A percentile compares a stretch with the other conserved stretches of the same genome.
phyloP scores from a whole-genome alignment of 1,140 invertebrate species.

The Drosophila subpulchrella region DNA sequence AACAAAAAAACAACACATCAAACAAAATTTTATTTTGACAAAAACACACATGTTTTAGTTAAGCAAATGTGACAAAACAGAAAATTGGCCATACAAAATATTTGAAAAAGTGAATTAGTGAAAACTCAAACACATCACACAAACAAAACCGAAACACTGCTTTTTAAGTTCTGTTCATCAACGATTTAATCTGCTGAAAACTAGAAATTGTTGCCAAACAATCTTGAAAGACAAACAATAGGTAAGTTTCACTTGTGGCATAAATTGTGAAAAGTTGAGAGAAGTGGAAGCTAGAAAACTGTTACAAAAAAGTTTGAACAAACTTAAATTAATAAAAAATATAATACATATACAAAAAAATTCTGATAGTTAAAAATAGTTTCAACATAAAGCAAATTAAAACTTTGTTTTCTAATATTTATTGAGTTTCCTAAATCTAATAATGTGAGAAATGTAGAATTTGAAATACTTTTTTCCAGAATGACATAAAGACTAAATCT shows the following conservation, averaged over 20 bases:
- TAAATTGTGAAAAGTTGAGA: constrained; percentile 9
- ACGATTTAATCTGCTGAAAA: constrained; percentile 5
- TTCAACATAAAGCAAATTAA: background rate
- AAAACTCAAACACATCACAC: constrained; percentile 26
- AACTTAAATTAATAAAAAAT: background rate
- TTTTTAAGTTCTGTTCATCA: constrained; percentile 32
- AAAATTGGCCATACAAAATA: constrained; percentile 47
- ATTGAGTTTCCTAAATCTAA: background rate
- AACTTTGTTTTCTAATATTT: background rate
- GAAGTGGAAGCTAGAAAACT: background rate
- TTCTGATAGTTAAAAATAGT: background rate
- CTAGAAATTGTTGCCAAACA: constrained; percentile 39
- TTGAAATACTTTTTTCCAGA: constrained; percentile 25
- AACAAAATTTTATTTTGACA: constrained; percentile 46
- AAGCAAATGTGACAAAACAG: constrained; percentile 52
- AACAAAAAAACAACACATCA: constrained; percentile 24
- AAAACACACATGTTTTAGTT: constrained; percentile 45
- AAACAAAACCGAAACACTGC: constrained; percentile 28
- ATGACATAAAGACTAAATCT: constrained; percentile 12
- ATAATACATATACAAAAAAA: background rate
- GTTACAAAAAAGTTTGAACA: background rate
- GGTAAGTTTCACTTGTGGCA: constrained; percentile 34
- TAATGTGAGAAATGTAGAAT: constrained; percentile 1
- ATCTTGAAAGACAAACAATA: constrained; percentile 30
- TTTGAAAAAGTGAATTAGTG: constrained; percentile 42